Percentiles rank a stretch among this genome's conserved stretches.
Evolutionary conservation across 2,888 invertebrate genomes (phyloP).

Genomic region (Drosophila kambysellisi): DNA sequence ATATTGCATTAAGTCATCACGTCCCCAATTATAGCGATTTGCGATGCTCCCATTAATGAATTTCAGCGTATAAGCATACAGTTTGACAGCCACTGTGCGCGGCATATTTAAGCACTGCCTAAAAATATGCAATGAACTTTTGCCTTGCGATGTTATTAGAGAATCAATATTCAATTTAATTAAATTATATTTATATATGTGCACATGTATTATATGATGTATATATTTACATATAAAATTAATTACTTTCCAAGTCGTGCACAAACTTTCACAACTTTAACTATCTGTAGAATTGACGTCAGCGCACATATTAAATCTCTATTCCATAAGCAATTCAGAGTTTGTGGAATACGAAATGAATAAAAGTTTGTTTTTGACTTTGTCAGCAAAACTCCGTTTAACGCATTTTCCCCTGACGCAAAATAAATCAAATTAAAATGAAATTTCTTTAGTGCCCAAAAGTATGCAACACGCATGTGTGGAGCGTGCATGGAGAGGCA

Average conservation of each 20-base stretch:
- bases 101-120: not conserved
- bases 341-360: slow-evolving; percentile 18
- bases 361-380: slow-evolving; percentile 12
- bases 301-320: not conserved
- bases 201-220: not conserved
- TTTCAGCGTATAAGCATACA: not conserved
- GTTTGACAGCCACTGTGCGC: slow-evolving; percentile 4
- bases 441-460: slow-evolving; percentile 33
- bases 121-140: slow-evolving; percentile 27
- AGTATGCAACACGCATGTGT: slow-evolving; percentile 52
- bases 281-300: slow-evolving; percentile 19
- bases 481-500: not conserved
- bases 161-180: not conserved
- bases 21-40: not conserved
- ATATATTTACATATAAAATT: not conserved
- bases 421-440: slow-evolving; percentile 63
- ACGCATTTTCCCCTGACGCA: slow-evolving; percentile 21
- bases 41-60: not conserved
- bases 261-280: not conserved
- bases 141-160: accelerated
- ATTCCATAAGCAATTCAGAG: not conserved
- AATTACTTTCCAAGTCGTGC: not conserved
- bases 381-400: slow-evolving; percentile 27
- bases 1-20: not conserved
- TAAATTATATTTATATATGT: not conserved